Conservation (phyloP, 92 coral and sea anemone genomes). For the Zoanthus sansibaricus region DNA sequence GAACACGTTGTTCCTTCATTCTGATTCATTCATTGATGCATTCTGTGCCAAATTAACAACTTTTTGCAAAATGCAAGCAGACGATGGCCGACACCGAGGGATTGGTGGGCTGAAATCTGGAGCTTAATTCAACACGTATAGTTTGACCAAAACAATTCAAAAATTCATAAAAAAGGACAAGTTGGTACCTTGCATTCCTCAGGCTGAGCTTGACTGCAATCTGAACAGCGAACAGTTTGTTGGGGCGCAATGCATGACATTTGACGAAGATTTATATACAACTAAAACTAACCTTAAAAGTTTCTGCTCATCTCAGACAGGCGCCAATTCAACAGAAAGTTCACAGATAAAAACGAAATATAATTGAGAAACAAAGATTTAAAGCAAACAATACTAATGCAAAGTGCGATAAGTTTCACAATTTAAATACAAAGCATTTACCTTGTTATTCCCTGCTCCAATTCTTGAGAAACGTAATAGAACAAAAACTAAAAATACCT, state of each 20-base stretch:
- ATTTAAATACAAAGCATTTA: constrained; percentile 13
- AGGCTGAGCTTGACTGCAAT: constrained; percentile 35
- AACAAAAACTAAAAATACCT: constrained; percentile 32
- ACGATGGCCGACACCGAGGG: constrained; percentile 35
- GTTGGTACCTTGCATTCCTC: constrained; percentile 48
- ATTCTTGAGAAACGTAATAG: constrained; percentile 21
- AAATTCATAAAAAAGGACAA: constrained; percentile 37
- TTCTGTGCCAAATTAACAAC: constrained; percentile 40
- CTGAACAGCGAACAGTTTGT: background rate
- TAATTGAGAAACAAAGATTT: background rate
- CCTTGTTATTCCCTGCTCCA: constrained; percentile 26
- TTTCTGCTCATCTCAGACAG: constrained; percentile 23
- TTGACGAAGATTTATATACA: constrained; percentile 1
- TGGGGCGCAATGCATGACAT: constrained; percentile 8
- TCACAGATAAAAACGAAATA: constrained; percentile 23
- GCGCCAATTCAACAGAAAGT: constrained; percentile 12
- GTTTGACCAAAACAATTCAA: constrained; percentile 36
- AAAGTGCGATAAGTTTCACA: background rate
- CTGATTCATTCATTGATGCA: constrained; percentile 17
- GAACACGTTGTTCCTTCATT: constrained; percentile 36
- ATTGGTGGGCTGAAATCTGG: constrained; percentile 50
- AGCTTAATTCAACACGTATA: constrained; percentile 41
- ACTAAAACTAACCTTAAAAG: constrained; percentile 32
- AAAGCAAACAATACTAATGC: constrained; percentile 10
- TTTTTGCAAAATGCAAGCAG: constrained; percentile 3